Evolutionary conservation across 1,140 invertebrate genomes (phyloP).

Genomic region (Probaryconus sp.): DNA sequence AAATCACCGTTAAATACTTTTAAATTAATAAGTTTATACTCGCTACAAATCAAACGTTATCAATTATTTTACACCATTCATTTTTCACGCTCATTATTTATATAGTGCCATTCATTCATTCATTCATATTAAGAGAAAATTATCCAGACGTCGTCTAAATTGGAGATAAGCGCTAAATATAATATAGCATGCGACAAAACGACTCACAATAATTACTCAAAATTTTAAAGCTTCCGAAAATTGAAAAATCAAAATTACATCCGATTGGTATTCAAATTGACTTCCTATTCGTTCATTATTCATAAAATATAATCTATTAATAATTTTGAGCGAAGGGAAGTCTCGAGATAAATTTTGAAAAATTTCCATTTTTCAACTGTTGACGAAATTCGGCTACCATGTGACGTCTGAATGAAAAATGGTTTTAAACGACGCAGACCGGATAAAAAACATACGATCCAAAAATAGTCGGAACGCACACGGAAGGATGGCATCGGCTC

Average conservation of each 20-base stretch:
- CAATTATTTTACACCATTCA: slow-evolving; percentile 18
- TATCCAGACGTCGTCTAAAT: slow-evolving; percentile 23
- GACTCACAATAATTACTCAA: no score
- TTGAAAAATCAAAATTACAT: slow-evolving; percentile 19
- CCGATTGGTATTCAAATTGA: not conserved
- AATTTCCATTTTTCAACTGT: slow-evolving; percentile 22
- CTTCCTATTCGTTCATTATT: slow-evolving; percentile 9
- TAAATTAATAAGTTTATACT: slow-evolving; percentile 34
- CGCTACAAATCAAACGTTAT: not conserved
- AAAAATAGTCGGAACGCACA: slow-evolving; percentile 13
- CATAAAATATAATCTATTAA: not conserved
- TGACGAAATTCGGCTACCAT: slow-evolving; percentile 63
- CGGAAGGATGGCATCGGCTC: slow-evolving; percentile 62
- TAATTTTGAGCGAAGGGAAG: no score
- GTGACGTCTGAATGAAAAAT: slow-evolving; percentile 68
- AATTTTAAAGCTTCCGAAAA: no score
- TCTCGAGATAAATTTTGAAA: slow-evolving; percentile 3
- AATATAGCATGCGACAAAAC: no score
- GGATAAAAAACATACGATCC: slow-evolving; percentile 2
- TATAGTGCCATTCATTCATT: slow-evolving; percentile 28
- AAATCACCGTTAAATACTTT: slow-evolving; percentile 3
- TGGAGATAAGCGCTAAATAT: no score
- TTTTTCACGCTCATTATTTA: slow-evolving; percentile 31
- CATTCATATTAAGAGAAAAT: slow-evolving; percentile 26
- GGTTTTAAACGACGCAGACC: slow-evolving; percentile 45